phyloP scores from a whole-genome alignment of 2,888 invertebrate species.

The Phlogophora meticulosa region DNA sequence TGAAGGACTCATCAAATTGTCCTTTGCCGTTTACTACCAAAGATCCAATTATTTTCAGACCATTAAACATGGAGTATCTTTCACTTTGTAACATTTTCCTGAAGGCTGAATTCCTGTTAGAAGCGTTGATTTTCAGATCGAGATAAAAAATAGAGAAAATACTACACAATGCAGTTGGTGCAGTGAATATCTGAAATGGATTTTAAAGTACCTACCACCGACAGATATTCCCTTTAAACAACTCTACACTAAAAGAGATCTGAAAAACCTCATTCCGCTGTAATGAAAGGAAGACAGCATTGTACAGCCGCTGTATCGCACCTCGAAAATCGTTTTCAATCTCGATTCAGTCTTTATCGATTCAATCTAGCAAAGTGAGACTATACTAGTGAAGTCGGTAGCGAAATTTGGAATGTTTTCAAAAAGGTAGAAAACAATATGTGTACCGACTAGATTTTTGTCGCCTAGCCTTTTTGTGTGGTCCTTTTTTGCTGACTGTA shows the following conservation, averaged over 20 bases:
- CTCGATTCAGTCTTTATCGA: conserved; percentile 67
- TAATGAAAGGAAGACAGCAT: conserved; percentile 56
- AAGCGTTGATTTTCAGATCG: conserved; percentile 28
- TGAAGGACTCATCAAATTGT: conserved; percentile 21
- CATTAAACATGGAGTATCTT: conserved; percentile 42
- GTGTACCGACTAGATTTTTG: conserved; percentile 48
- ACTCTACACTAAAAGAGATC: conserved; percentile 47
- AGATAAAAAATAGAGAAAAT: conserved; percentile 28
- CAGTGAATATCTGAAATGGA: conserved; percentile 47
- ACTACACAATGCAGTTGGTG: conserved; percentile 39
- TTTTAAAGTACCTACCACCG: conserved; percentile 50
- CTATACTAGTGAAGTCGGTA: conserved; percentile 48
- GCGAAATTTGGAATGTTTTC: conserved; percentile 53
- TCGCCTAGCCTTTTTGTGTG: conserved; percentile 44
- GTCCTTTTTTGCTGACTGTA: conserved; percentile 51
- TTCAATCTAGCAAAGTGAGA: conserved; percentile 72
- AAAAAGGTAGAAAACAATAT: conserved; percentile 50
- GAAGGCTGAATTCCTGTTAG: conserved; percentile 32
- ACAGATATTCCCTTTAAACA: conserved; percentile 49
- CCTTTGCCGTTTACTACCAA: conserved; percentile 22
- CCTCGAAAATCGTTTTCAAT: conserved; percentile 65
- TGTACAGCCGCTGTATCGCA: conserved; percentile 46
- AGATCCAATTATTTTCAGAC: conserved; percentile 36
- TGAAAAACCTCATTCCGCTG: conserved; percentile 59
- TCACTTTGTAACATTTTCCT: conserved; percentile 32